Evolutionary conservation across 2,888 invertebrate genomes (phyloP).

Genomic region (Campoplex capitator): DNA sequence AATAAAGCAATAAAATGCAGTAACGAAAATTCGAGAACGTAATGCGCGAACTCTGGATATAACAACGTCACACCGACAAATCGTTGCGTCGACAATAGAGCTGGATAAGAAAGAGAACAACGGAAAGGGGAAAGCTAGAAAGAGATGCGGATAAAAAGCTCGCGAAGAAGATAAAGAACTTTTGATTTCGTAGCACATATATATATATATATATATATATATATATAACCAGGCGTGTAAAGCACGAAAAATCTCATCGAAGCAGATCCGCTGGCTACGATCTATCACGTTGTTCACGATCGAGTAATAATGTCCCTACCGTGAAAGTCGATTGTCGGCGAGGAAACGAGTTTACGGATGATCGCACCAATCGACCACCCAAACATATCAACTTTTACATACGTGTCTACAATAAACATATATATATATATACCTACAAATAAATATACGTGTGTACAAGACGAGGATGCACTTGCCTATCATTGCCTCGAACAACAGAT

Average conservation of each 20-base stretch:
- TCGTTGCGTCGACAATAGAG: conserved; percentile 41
- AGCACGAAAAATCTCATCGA: conserved; percentile 49
- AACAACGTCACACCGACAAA: conserved; percentile 41
- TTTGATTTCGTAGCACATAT: conserved; percentile 7
- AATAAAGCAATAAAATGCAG: conserved; percentile 22
- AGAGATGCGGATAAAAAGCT: conserved; percentile 30
- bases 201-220: too few relatives aligned
- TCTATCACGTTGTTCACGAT: conserved; percentile 53
- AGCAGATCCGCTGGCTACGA: conserved; percentile 39
- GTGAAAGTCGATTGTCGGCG: conserved; percentile 55
- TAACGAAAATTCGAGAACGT: conserved; percentile 21
- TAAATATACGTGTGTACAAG: too few relatives aligned
- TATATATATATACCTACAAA: too few relatives aligned
- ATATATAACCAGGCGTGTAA: neutral
- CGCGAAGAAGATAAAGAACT: conserved; percentile 37
- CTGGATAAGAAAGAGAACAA: conserved; percentile 24
- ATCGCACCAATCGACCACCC: conserved; percentile 16
- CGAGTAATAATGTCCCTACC: conserved; percentile 49
- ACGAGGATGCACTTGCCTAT: too few relatives aligned
- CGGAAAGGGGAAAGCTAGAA: neutral
- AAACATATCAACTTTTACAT: neutral
- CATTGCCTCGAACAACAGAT: too few relatives aligned
- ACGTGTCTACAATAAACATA: neutral
- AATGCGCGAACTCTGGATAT: conserved; percentile 25
- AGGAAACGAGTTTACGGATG: conserved; percentile 60